Percentiles rank a stretch among this genome's conserved stretches.
Conservation (phyloP, 2,113 vertebrate species). For the Carassius gibelio region DNA sequence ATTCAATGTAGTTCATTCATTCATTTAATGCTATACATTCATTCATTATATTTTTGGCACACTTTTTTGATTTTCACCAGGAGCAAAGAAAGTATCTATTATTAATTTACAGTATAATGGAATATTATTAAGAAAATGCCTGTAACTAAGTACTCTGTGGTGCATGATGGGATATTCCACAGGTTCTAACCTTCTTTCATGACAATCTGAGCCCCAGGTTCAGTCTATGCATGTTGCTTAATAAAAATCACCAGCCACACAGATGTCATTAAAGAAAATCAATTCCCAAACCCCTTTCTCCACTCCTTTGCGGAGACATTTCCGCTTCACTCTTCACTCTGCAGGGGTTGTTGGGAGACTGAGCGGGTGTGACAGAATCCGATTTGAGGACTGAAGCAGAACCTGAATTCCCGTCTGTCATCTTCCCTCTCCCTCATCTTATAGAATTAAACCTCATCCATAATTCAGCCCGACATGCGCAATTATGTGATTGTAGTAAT, state of each 20-base stretch:
- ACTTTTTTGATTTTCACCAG: no score
- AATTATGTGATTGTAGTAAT: conserved; percentile 64
- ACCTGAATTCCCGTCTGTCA: conserved; percentile 18
- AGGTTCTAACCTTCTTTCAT: neutral
- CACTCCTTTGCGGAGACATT: neutral
- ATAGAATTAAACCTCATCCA: conserved; percentile 60
- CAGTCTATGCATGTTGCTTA: conserved; percentile 12
- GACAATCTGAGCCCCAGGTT: neutral
- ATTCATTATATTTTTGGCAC: no score
- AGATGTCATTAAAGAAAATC: conserved; percentile 8
- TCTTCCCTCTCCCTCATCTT: neutral
- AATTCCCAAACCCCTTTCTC: neutral
- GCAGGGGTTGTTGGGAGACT: neutral
- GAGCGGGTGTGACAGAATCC: conserved; percentile 14
- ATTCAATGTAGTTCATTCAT: no score
- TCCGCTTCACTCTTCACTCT: neutral
- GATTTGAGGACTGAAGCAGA: conserved; percentile 25
- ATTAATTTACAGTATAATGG: no score
- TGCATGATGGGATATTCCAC: neutral
- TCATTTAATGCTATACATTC: no score
- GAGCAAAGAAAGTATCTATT: neutral
- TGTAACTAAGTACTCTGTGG: conserved; percentile 7
- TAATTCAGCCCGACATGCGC: conserved; percentile 60
- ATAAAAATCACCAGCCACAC: conserved; percentile 1
- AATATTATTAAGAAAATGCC: neutral